phyloP scores from a whole-genome alignment of 2,888 invertebrate species.

The Caenorhabditis sp. region DNA sequence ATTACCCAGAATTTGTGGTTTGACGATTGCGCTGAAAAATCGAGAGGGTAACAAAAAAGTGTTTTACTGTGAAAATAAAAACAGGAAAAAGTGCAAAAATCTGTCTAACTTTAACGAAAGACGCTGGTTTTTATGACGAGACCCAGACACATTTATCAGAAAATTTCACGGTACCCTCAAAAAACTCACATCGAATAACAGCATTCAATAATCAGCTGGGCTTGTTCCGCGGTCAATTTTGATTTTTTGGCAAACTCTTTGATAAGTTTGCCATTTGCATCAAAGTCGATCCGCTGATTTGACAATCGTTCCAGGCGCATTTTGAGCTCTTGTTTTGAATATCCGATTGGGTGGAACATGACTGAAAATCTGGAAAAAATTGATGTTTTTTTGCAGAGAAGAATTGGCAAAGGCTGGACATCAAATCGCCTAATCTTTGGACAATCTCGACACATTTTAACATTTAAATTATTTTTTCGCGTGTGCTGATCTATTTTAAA shows the following conservation, averaged over 20 bases:
- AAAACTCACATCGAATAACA: background rate
- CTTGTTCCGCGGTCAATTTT: no score
- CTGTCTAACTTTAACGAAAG: no score
- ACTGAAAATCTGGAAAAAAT: background rate
- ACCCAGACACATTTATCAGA: no score
- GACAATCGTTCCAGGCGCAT: background rate
- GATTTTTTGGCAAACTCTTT: background rate
- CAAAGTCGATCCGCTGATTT: background rate
- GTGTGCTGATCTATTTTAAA: conserved; percentile 10
- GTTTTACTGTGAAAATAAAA: no score
- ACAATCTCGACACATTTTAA: background rate
- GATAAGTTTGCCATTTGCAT: background rate
- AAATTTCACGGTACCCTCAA: no score
- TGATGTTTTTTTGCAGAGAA: conserved; percentile 35
- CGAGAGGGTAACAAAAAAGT: no score
- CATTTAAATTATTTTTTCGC: background rate
- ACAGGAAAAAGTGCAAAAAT: no score
- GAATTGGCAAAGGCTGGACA: conserved; percentile 53
- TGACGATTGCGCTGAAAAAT: background rate
- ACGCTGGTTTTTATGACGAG: no score
- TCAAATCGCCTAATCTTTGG: conserved; percentile 24
- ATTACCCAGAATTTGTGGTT: background rate
- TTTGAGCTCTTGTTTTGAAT: background rate
- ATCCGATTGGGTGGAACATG: background rate
- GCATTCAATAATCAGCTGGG: background rate